Evolutionary conservation across 2,113 vertebrate genomes (phyloP), one percentile per base, ranked within the genome.

Genomic region (Vidua chalybeata): DNA sequence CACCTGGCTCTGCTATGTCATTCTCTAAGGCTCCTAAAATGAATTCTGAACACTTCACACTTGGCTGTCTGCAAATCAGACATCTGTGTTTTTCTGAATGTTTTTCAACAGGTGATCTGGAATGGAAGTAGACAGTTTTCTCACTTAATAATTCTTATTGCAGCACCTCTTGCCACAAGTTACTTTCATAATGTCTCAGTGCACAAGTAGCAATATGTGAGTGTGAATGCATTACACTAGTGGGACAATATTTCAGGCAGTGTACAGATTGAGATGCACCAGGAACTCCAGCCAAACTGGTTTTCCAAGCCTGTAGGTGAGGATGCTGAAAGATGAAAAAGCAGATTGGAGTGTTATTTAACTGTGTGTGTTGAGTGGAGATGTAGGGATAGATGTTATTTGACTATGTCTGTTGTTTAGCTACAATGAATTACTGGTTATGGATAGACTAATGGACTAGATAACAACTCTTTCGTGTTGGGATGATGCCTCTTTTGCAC

Each of bases 161-260:
- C 11, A 73, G 49, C 33, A 87, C 31, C 8, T 71, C 62, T 49
- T 84, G 58, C 37, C 20, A 46, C 37, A 62, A n/a, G 15, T 69
- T 41, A 37, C 23, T 45, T 20, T 41, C 41, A 23, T 45, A 7
- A 52, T 33, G 22, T 68, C 35, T 45, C n/a, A 48, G 62, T 33
- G n/a, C 43, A 68, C 15, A 24, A 0, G 0, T 9, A 46, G 39
- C 14, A 59, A 39, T 11, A 35, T 20, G 35, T 76, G 62, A 37
- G 14, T 31, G 22, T 69, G 63, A 73, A 39, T 22, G 20, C 18
- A n/a, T 31, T 59, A n/a, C 7, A 13, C 17, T 30, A 3, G 10
- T 41, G 19, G 22, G 41, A 55, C 0, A 5, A 28, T 16, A 10
- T 59, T 67, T 71, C 10, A 37, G 51, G n/a, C 37, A 20, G 13